Percentiles rank a stretch among this genome's conserved stretches.
These are phyloP conservation scores for Euclidia mi DNA, from an alignment of 2,888 invertebrate species.

Conservation along the genomic window DNA sequence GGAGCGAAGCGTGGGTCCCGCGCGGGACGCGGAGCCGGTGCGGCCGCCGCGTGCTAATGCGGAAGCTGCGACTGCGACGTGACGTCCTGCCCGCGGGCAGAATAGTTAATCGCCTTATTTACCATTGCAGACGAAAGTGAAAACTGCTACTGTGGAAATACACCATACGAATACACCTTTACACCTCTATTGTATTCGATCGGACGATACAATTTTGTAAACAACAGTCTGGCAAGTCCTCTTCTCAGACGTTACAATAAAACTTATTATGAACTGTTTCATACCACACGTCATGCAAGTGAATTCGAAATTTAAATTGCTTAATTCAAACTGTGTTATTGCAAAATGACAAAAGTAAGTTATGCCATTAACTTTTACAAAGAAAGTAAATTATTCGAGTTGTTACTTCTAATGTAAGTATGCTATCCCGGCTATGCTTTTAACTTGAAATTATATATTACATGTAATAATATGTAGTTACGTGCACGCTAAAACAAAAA, in stretches of 20 bases:
- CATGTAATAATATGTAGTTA: neutral
- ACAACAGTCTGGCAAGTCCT: too few relatives aligned
- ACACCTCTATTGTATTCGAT: constrained; percentile 34
- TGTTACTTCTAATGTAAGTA: neutral
- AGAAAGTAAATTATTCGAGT: neutral
- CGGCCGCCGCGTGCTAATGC: constrained; percentile 56
- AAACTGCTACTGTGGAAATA: constrained; percentile 73
- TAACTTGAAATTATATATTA: constrained; percentile 2
- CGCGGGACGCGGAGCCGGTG: constrained; percentile 2
- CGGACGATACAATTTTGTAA: constrained; percentile 25
- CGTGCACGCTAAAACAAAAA: neutral
- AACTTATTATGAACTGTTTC: too few relatives aligned
- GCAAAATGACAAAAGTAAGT: neutral
- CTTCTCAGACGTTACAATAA: too few relatives aligned
- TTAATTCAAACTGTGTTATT: too few relatives aligned
- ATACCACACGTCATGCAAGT: too few relatives aligned
- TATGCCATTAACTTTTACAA: neutral
- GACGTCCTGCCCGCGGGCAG: constrained; percentile 78
- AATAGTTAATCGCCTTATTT: constrained; percentile 80
- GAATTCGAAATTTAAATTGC: too few relatives aligned
- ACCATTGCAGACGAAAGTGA: constrained; percentile 81
- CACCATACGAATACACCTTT: constrained; percentile 59
- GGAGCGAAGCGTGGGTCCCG: constrained; percentile 49
- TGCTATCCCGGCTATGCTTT: neutral
- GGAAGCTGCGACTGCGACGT: constrained; percentile 77